Conservation (phyloP, 2,888 invertebrate species). For the Cyclophora punctaria region DNA sequence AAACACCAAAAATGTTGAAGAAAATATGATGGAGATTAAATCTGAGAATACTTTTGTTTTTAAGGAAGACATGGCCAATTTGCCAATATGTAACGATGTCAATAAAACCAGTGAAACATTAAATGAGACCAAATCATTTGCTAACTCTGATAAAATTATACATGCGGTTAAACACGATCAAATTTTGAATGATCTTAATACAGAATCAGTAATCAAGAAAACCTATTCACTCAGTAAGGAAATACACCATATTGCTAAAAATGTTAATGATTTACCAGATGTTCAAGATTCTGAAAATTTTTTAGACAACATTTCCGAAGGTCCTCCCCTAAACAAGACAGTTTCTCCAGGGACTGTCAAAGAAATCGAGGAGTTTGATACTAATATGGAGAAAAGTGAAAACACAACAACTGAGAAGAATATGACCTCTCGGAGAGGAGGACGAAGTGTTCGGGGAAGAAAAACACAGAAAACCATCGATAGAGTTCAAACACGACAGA, state of each 20-base stretch:
- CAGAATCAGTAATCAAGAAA: constrained; percentile 87
- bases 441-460: constrained; percentile 58
- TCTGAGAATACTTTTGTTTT: no score
- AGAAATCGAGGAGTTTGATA: constrained; percentile 20
- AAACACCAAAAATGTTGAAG: no score
- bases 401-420: constrained; percentile 30
- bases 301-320: constrained; percentile 10
- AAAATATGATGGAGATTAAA: no score
- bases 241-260: constrained; percentile 31
- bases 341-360: no score
- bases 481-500: constrained; percentile 64
- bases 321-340: no score
- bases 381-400: constrained; percentile 23
- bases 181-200: constrained; percentile 83
- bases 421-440: constrained; percentile 49
- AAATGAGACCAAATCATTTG: no score
- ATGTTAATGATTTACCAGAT: constrained; percentile 8
- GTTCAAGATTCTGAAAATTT: constrained; percentile 2
- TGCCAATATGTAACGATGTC: no score
- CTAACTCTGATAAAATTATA: no score
- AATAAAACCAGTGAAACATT: no score
- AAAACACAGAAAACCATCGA: constrained; percentile 52
- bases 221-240: constrained; percentile 80
- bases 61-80: no score
- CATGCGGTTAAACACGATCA: no score